Evolutionary conservation across 1,140 invertebrate genomes (phyloP).

Genomic region (Ips nitidus): DNA sequence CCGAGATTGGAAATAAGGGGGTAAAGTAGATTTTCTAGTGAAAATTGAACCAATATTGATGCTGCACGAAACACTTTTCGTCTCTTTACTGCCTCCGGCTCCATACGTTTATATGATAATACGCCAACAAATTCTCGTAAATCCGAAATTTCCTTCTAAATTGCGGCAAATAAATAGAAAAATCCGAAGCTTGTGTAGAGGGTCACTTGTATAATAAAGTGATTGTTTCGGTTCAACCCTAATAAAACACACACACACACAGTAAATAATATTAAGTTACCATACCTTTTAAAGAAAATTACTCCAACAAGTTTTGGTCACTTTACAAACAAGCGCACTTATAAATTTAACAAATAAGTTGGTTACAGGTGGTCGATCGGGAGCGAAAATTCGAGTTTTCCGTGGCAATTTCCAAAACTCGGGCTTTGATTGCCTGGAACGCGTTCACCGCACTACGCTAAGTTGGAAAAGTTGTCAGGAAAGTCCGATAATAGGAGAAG

Average conservation of each 20-base stretch:
- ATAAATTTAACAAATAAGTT: no score
- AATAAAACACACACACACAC: no score
- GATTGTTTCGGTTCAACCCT: background rate
- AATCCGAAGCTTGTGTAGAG: background rate
- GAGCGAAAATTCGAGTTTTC: background rate
- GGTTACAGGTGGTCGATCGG: background rate
- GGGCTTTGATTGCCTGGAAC: slow-evolving; percentile 1
- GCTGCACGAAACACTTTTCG: no score
- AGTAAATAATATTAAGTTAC: no score
- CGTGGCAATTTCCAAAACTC: background rate
- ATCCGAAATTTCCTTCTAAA: background rate
- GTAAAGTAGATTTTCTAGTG: no score
- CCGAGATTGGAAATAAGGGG: no score
- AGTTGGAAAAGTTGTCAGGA: slow-evolving; percentile 13
- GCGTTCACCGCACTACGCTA: slow-evolving; percentile 9
- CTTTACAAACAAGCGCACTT: no score
- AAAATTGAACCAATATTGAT: no score
- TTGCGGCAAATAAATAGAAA: slow-evolving; percentile 1
- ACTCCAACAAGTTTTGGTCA: no score
- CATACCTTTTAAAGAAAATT: no score
- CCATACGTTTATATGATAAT: background rate
- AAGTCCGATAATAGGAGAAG: background rate
- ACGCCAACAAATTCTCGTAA: background rate
- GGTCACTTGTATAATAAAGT: background rate
- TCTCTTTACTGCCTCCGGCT: no score